These are phyloP conservation scores for Drosophila merina DNA, from an alignment of 2,888 invertebrate genomes.

Conservation along the genomic window DNA sequence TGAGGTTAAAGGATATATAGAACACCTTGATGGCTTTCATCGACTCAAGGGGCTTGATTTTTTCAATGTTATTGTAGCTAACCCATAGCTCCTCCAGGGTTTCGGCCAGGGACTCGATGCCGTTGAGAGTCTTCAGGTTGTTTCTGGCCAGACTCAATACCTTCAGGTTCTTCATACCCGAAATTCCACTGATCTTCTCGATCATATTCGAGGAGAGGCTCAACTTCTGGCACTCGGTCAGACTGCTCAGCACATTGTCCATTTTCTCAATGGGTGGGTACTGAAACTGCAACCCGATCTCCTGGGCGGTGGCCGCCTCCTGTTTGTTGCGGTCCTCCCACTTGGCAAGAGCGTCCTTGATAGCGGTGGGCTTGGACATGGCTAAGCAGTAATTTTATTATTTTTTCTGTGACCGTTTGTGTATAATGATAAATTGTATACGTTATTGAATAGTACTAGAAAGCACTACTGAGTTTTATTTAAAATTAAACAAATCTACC, in stretches of 20 bases:
- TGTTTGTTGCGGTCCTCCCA: constrained; percentile 92
- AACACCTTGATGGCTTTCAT: constrained; percentile 92
- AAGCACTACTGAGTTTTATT: not conserved
- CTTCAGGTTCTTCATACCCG: constrained; percentile 92
- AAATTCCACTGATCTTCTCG: constrained; percentile 94
- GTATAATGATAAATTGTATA: not conserved
- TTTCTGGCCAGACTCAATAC: constrained; percentile 94
- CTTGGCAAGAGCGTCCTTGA: constrained; percentile 93
- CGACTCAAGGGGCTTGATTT: constrained; percentile 93
- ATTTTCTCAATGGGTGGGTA: constrained; percentile 98
- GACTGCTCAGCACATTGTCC: constrained; percentile 91
- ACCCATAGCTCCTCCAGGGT: constrained; percentile 97
- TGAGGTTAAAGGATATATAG: constrained; percentile 92
- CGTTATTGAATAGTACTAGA: not conserved
- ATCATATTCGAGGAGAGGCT: constrained; percentile 97
- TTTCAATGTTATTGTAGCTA: constrained; percentile 96
- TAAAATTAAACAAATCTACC: not conserved
- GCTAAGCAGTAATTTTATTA: not conserved
- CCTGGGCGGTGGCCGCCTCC: constrained; percentile 88
- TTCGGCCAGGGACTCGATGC: constrained; percentile 94
- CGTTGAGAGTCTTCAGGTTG: constrained; percentile 94
- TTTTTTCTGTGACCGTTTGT: not conserved
- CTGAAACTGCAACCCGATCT: constrained; percentile 93
- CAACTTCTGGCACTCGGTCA: constrained; percentile 92
- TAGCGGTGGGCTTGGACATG: constrained; percentile 89